Base-by-base conservation (phyloP, 2,888 invertebrate genomes). In the Eumacrocentrus americanus region DNA sequence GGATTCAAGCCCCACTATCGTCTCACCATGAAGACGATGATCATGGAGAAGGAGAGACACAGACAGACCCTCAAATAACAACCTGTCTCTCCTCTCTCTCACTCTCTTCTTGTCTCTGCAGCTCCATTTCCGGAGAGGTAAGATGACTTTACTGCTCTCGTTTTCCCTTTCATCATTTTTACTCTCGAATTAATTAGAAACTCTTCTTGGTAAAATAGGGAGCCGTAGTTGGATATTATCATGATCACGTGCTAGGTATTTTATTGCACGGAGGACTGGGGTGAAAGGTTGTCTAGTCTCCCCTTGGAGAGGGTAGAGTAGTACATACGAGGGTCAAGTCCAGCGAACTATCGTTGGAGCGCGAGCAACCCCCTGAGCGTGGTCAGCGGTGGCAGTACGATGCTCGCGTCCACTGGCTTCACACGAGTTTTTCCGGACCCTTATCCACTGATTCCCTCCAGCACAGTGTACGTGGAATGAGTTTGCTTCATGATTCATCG, bases 301-400 rank as follows among this genome's bases (percentile, higher is more conserved):
- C 25, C 18, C 11, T 16, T 34, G 38, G 20, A 16, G 20, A 25
- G 52, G 38, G 25, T 38, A 52, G 52, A 52, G 52, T 38, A 40
- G 25, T 40, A 38, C 38, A 12, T 60, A 58, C 62, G 65, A 61
- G 66, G 71, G 67, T 68, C 61, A 70, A 72, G 70, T 71, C 73
- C 67, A 70, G 66, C 63, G 60, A 61, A 61, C n/a, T n/a, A n/a
- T n/a, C n/a, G n/a, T 54, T 58, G 51, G 57, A 18, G 42, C 12
- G 46, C 22, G 11, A 60, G 54, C 60, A 60, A 61, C 46, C 47
- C 47, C 16, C 20, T 20, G n/a, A 20, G 12, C 34, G 11, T 51
- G 40, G 42, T 48, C 50, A 52, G 56, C 56, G 64, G 61, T 67
- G 68, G 67, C 72, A 74, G 74, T 74, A 63, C 63, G 51, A 59